These are phyloP conservation scores for Tiliacea citrago DNA, from an alignment of 2,888 invertebrate species.

Conservation along the genomic window DNA sequence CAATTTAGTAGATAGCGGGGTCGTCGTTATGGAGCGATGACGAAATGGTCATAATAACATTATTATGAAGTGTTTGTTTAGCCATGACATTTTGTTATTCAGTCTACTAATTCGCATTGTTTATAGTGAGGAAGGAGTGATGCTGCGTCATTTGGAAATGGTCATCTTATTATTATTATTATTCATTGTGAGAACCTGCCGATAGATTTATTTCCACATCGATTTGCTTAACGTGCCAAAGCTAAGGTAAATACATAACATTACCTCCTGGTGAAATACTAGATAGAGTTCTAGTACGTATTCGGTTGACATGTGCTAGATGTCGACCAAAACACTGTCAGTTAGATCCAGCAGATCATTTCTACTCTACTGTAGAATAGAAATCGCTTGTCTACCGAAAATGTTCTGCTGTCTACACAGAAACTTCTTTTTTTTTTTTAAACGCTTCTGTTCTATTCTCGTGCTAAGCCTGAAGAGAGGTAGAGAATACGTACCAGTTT, in stretches of 20 bases:
- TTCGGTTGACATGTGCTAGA: not conserved
- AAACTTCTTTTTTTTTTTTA: too few species aligned
- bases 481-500: not conserved
- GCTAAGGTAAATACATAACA: not conserved
- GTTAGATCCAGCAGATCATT: too few species aligned
- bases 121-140: not conserved
- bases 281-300: not conserved
- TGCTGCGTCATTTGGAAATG: not conserved
- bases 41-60: slow-evolving; percentile 50
- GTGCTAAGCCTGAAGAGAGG: too few species aligned
- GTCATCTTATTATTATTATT: not conserved
- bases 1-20: slow-evolving; percentile 66
- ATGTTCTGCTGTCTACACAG: too few species aligned
- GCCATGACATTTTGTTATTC: slow-evolving; percentile 35
- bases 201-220: not conserved
- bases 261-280: not conserved
- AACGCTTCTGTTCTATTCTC: too few species aligned
- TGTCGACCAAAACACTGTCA: too few species aligned
- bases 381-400: too few species aligned
- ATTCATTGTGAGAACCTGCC: not conserved
- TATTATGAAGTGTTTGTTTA: slow-evolving; percentile 36
- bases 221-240: not conserved
- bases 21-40: slow-evolving; percentile 49
- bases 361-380: too few species aligned
- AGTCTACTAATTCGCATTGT: slow-evolving; percentile 33